Conservation (phyloP, 2,113 vertebrate species). For the Poecile atricapillus region DNA sequence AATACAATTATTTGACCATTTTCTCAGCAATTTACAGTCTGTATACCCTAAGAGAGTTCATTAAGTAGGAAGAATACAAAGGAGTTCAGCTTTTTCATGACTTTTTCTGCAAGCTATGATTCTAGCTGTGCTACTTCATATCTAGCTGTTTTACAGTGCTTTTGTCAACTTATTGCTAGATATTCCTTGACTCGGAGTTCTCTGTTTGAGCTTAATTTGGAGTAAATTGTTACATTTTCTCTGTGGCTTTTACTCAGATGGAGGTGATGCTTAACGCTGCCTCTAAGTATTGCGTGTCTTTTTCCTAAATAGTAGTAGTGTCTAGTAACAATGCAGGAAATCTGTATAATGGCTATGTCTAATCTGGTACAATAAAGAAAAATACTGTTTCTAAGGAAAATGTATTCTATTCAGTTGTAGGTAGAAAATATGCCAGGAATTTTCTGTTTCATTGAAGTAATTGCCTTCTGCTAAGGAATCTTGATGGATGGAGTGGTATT, state of each 20-base stretch:
- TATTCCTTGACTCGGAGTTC: neutral
- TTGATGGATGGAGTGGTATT: neutral
- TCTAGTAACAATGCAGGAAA: neutral
- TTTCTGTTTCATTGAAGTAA: neutral
- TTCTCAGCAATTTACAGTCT: neutral
- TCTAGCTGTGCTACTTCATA: neutral
- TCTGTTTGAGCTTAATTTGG: neutral
- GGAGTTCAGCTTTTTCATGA: neutral
- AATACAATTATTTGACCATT: neutral
- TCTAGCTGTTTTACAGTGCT: neutral
- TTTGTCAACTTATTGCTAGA: neutral
- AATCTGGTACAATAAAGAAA: neutral
- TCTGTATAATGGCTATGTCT: neutral
- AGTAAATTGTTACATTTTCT: neutral
- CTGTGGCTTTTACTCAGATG: neutral
- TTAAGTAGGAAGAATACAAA: neutral
- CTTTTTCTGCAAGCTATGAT: neutral
- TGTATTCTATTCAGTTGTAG: neutral
- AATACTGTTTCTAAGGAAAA: neutral
- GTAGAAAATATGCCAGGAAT: neutral
- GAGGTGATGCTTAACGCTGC: neutral
- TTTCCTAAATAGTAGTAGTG: neutral
- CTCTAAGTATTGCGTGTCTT: accelerated
- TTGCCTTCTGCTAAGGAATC: neutral
- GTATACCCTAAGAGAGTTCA: neutral